Base-by-base conservation (phyloP, 53 echinoderm and acorn worm genomes). In the Hippasteria phrygiana region DNA sequence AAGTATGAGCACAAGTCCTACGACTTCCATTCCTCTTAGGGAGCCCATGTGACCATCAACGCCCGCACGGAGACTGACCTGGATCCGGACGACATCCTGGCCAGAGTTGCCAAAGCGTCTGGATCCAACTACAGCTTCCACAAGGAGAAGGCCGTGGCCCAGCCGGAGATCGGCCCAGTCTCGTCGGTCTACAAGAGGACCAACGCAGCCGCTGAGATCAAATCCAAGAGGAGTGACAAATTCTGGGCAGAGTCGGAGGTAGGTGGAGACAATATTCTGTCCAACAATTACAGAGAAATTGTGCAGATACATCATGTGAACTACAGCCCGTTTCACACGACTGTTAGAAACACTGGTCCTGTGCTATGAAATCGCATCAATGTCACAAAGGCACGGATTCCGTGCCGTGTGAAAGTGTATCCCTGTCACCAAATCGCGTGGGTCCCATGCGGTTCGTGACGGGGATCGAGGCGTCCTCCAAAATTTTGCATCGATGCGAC, bases 91-190 rank as follows among this genome's bases (percentile, higher is more conserved):
- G 53, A 69, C 31, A 92, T 98, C 87, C 81, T 95, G 10, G 86
- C 91, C 31, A 94, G 93, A 56, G 98, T 98, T 1, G 62, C 94
- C 47, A 94, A 95, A 29, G 92, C 98, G 2, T 98, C 98, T 16
- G 98, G 98, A 11, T 94, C 98, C 45, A 98, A 98, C 74, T 98
- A 98, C 55, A 93, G 98, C 91, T 93, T 98, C 88, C 98, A 98
- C 80, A 98, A 96, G 74, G 98, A 98, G 85, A 91, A 87, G 39
- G 63, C 98, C 0, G 91, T 62, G 0, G 66, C 62, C 6, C 73
- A 87, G 29, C 93, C 94, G 22, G 84, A 78, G 71, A 24, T 50
- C 31, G 88, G 90, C 16, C 95, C 94, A 0, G 95, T 98, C 38
- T 78, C 87, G n/a, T 95, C 98, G 0, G 98, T 98, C 43, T 95